A percentile compares a stretch with the other conserved stretches of the same genome.
phyloP scores from a whole-genome alignment of 2,797 vertebrate species.

The Luscinia luscinia region DNA sequence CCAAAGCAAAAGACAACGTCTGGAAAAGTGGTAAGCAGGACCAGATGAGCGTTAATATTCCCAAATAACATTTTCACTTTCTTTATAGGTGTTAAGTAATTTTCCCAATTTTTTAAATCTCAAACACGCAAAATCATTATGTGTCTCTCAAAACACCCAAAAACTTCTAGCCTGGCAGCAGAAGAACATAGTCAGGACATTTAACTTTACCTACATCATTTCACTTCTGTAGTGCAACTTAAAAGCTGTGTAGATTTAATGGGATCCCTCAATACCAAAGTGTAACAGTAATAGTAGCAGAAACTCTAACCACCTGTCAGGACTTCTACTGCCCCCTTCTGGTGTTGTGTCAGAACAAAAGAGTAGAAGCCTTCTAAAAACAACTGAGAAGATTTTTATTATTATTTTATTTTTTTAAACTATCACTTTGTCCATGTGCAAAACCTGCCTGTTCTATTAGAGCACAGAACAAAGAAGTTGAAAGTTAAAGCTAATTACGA shows the following conservation, averaged over 20 bases:
- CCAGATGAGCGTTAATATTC: background rate
- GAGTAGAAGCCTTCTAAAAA: background rate
- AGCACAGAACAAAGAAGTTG: background rate
- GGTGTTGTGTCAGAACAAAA: background rate
- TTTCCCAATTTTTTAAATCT: background rate
- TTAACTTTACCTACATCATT: background rate
- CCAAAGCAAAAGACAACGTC: slow-evolving; percentile 93
- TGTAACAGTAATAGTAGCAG: background rate
- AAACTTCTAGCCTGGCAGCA: background rate
- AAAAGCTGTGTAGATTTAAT: background rate
- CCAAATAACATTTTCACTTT: background rate
- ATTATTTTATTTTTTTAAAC: background rate
- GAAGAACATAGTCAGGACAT: background rate
- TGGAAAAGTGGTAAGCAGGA: slow-evolving; percentile 69
- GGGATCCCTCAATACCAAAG: background rate
- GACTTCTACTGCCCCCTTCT: background rate
- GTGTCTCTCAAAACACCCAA: background rate
- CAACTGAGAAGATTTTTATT: background rate
- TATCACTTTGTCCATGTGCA: background rate
- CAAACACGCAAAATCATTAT: background rate
- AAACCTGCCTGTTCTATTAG: background rate
- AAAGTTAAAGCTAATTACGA: background rate
- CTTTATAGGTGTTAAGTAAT: background rate
- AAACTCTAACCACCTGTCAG: background rate
- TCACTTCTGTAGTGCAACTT: background rate